Conservation (phyloP, 2,797 vertebrate species). For the Emydoidea blandingii region DNA sequence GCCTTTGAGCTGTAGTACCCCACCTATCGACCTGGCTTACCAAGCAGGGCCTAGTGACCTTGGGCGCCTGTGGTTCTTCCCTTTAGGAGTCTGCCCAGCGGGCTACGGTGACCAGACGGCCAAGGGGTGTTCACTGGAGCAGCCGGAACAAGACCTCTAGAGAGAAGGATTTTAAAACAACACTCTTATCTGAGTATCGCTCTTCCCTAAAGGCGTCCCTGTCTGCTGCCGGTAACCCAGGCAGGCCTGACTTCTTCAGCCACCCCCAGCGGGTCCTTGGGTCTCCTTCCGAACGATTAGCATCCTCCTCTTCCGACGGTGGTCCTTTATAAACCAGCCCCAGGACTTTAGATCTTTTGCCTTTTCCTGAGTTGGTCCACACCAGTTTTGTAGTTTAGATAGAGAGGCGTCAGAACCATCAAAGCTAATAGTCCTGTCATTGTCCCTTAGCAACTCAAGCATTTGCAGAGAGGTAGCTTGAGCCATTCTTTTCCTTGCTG, state of each 20-base stretch:
- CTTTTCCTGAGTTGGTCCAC: background rate
- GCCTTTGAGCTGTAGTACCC: background rate
- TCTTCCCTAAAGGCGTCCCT: background rate
- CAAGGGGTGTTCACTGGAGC: background rate
- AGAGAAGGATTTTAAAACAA: background rate
- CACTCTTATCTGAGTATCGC: background rate
- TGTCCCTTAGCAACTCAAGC: no score
- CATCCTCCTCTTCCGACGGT: no score
- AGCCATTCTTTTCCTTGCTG: background rate
- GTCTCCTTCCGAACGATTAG: no score
- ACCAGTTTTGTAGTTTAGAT: background rate
- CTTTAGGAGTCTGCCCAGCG: background rate
- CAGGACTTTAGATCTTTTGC: background rate
- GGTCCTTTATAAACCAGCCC: no score
- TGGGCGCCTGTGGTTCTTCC: background rate
- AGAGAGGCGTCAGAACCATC: background rate
- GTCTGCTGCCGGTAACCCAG: no score
- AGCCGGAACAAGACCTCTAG: background rate
- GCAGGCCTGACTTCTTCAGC: no score
- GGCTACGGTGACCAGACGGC: background rate
- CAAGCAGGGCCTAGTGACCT: background rate
- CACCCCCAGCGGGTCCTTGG: no score
- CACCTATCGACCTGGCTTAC: accelerated
- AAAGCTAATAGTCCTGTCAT: background rate
- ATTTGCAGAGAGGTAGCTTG: background rate